These are phyloP conservation scores for Enteromius thamalakanensis DNA, from an alignment of 2,797 vertebrate species.

Conservation along the genomic window DNA sequence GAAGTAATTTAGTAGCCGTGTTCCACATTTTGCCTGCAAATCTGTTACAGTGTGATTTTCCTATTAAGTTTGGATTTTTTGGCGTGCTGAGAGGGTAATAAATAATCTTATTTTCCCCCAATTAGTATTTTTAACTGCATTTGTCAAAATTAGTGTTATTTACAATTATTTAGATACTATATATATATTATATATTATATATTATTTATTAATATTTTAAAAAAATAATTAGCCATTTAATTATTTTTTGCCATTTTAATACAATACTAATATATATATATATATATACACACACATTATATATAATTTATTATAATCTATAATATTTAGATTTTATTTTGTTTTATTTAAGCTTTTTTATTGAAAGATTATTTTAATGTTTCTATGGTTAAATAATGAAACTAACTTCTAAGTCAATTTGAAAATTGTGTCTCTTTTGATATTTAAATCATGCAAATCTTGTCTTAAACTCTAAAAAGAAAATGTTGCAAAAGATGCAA, in stretches of 20 bases:
- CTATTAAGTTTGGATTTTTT: not conserved
- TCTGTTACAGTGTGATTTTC: not conserved
- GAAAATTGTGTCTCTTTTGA: not conserved
- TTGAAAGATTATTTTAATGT: not conserved
- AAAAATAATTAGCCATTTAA: no score
- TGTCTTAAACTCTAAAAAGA: not conserved
- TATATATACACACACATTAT: no score
- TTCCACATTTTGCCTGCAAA: not conserved
- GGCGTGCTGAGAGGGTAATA: not conserved
- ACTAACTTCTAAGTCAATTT: not conserved
- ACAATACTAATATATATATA: no score
- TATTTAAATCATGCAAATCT: not conserved
- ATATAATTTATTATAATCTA: no score
- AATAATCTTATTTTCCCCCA: not conserved
- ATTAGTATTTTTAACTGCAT: not conserved
- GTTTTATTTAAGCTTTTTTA: not conserved
- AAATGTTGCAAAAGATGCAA: not conserved
- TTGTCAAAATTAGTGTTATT: not conserved
- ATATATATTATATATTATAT: no score
- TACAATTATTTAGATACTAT: not conserved
- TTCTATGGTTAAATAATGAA: not conserved
- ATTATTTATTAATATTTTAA: not conserved
- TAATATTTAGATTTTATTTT: not conserved
- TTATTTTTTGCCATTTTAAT: no score
- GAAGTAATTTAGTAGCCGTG: not conserved